Base-by-base conservation (phyloP, 53 echinoderm and acorn worm genomes). In the Paracentrotus lividus region DNA sequence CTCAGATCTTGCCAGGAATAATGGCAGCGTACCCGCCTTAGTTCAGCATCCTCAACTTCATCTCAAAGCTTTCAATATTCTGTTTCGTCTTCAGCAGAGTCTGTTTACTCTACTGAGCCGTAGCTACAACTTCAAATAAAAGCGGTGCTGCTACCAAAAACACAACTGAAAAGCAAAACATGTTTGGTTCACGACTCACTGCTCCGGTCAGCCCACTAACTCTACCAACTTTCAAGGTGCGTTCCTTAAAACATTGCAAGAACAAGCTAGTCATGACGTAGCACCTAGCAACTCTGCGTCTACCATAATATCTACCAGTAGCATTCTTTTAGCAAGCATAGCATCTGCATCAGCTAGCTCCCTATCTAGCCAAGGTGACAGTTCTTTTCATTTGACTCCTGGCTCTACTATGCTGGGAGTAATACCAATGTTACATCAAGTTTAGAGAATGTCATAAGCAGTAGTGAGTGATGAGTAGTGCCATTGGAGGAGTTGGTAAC, bases 1-100 rank as follows among this genome's bases (percentile, higher is more conserved):
- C 91, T 31, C 91, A 91, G 23, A 49, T 54, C 72, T 76, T 91
- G 76, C 91, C 91, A 51, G 91, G 91, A 49, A 91, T 36, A 91
- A 75, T 53, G 91, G 91, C 36, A 91, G 91, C 53, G 91, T 91
- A 4, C 75, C 91, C 31, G 72, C 91, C 76, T 54, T 75, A 20
- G 91, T 91, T 23, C 91, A 91, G 33, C 91, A 91, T n/a, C 33
- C 91, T 33, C 72, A 91, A 47, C 51, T 76, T 18, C 4, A 23
- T 53, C 49, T 18, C 52, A 52, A 21, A 47, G 33, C 34, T 29
- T 49, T 3, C 49, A 91, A 8, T 5, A 7, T 21, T 44, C 42
- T 24, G 23, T 44, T 5, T 65, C 90, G 3, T 44, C 90, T 65
- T 13, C 53, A 18, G 64, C 36, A 44, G 27, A 32, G 31, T 49